Conservation (phyloP, 2,797 vertebrate species). For the Pseudocheirus occidentalis region DNA sequence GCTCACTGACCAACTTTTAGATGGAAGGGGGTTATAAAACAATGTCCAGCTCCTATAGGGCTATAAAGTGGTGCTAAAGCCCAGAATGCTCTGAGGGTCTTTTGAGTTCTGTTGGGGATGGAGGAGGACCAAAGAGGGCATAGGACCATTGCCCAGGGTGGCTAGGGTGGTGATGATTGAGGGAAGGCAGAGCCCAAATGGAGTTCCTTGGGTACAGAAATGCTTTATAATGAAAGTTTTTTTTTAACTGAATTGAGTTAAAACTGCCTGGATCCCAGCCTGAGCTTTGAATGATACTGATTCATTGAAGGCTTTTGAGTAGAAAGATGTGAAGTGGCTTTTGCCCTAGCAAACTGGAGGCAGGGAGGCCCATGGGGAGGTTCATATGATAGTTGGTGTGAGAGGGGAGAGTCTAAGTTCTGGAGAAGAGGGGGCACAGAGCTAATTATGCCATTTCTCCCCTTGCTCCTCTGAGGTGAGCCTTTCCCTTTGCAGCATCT, state of each 20-base stretch:
- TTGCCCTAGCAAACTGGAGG: neutral
- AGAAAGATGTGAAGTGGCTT: neutral
- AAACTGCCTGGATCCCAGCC: neutral
- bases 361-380: neutral
- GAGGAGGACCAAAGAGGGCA: neutral
- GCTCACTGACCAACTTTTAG: neutral
- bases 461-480: neutral
- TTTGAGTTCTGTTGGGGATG: neutral
- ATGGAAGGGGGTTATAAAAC: neutral
- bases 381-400: neutral
- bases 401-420: neutral
- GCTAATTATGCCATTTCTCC: fast-evolving
- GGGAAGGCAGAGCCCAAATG: neutral
- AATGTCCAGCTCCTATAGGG: neutral
- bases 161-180: neutral
- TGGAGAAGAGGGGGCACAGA: neutral
- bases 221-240: neutral
- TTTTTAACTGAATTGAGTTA: neutral
- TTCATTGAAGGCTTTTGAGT: neutral
- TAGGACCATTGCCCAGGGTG: neutral
- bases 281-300: neutral
- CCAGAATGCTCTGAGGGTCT: neutral
- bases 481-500: neutral
- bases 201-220: neutral
- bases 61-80: neutral